Evolutionary conservation across 1,140 invertebrate genomes (phyloP).

Genomic region (Drosophila novamexicana): DNA sequence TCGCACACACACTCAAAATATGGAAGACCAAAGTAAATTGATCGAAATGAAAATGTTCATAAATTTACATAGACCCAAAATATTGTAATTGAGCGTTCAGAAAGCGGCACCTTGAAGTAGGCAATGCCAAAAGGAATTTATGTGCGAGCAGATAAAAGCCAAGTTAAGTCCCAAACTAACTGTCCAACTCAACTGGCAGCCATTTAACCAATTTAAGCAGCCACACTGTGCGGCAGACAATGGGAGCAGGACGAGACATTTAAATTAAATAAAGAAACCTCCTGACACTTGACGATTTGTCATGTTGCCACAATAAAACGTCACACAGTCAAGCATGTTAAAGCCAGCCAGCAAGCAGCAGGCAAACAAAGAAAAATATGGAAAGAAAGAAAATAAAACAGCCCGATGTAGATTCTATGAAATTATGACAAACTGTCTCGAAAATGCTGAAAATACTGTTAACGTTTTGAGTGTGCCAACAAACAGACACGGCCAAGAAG

Average conservation of each 20-base stretch:
- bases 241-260: constrained; percentile 9
- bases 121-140: constrained; percentile 41
- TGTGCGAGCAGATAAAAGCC: constrained; percentile 39
- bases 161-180: constrained; percentile 15
- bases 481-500: constrained; percentile 37
- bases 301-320: constrained; percentile 79
- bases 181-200: constrained; percentile 23
- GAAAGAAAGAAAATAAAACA: constrained; percentile 15
- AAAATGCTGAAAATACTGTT: constrained; percentile 82
- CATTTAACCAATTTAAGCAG: constrained; percentile 65
- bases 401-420: constrained; percentile 64
- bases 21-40: constrained; percentile 63
- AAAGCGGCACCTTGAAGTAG: constrained; percentile 17
- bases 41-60: constrained; percentile 75
- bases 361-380: constrained; percentile 35
- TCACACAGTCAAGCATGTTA: constrained; percentile 39
- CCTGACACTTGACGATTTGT: constrained; percentile 75
- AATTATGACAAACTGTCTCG: constrained; percentile 82
- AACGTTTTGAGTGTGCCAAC: constrained; percentile 64
- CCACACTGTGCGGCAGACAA: constrained; percentile 6
- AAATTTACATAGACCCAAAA: constrained; percentile 66
- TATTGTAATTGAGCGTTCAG: constrained; percentile 69
- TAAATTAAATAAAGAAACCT: constrained; percentile 75
- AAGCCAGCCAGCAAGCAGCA: constrained; percentile 21
- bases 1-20: constrained; percentile 47